phyloP scores from a whole-genome alignment of 2,888 invertebrate species.

The Doris montereyensis region DNA sequence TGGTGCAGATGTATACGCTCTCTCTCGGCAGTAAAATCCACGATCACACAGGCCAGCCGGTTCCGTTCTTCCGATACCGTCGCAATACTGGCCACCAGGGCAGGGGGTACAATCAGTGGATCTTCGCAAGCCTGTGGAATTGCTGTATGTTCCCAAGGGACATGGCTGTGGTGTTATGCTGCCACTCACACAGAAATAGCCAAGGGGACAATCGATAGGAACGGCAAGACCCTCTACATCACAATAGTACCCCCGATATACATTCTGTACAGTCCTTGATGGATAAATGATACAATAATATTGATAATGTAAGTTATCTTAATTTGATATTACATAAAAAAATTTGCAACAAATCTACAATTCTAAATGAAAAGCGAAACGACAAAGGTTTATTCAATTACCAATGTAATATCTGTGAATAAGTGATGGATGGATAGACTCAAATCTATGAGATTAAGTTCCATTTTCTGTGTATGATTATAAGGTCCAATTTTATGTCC shows the following conservation, averaged over 20 bases:
- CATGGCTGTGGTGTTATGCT: conserved; percentile 66
- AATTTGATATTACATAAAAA: too few species aligned
- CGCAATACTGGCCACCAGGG: conserved; percentile 71
- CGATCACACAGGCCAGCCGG: conserved; percentile 68
- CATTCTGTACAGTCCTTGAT: conserved; percentile 64
- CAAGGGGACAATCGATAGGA: conserved; percentile 68
- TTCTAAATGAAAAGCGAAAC: too few species aligned
- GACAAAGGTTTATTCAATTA: too few species aligned
- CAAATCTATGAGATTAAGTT: too few species aligned
- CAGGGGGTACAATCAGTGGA: conserved; percentile 71
- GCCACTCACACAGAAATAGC: conserved; percentile 69
- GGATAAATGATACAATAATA: background rate
- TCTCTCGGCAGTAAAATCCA: conserved; percentile 68
- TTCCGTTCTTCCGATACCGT: conserved; percentile 67
- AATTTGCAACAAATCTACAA: too few species aligned
- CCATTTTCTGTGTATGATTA: too few species aligned
- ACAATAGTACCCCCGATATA: conserved; percentile 69
- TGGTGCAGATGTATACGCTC: conserved; percentile 70
- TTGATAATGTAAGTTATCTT: background rate
- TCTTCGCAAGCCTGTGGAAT: conserved; percentile 61
- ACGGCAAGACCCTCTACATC: conserved; percentile 62
- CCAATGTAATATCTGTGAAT: too few species aligned
- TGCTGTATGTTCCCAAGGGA: conserved; percentile 70
- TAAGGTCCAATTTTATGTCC: too few species aligned
- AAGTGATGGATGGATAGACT: too few species aligned